Conservation (phyloP, 2,888 invertebrate genomes). For the Xestia xanthographa region DNA sequence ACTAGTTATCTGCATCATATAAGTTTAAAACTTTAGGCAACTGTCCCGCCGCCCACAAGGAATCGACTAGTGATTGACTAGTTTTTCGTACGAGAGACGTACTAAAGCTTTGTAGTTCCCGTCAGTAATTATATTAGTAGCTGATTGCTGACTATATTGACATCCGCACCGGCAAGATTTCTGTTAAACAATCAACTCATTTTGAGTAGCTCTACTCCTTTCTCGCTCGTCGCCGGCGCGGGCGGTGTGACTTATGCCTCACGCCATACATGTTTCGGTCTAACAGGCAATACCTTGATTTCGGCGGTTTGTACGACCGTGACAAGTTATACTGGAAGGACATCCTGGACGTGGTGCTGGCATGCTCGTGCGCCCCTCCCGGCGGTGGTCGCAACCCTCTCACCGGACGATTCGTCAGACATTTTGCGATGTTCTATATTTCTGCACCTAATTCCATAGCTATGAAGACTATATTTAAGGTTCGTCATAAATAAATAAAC, state of each 20-base stretch:
- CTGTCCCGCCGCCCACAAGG: background rate
- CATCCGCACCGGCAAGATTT: background rate
- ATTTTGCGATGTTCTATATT: constrained; percentile 96
- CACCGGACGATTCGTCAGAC: constrained; percentile 95
- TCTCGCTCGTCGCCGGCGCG: background rate
- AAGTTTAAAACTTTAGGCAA: background rate
- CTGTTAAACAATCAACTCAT: background rate
- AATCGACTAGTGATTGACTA: background rate
- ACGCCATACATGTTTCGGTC: background rate
- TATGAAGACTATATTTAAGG: constrained; percentile 94
- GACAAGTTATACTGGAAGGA: constrained; percentile 97
- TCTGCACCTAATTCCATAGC: constrained; percentile 95
- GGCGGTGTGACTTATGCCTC: background rate
- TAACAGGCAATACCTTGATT: constrained; percentile 93
- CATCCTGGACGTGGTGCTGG: constrained; percentile 95
- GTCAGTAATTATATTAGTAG: background rate
- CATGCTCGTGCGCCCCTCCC: constrained; percentile 97
- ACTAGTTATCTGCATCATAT: background rate
- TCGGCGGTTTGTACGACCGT: constrained; percentile 96
- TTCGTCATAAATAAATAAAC: constrained; percentile 63
- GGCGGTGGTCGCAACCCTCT: constrained; percentile 97
- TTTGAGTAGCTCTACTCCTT: background rate
- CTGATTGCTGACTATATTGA: background rate
- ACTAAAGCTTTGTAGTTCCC: background rate
- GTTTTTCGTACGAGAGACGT: background rate